Conservation (phyloP, 1,140 invertebrate species). For the Gonioctena quinquepunctata region DNA sequence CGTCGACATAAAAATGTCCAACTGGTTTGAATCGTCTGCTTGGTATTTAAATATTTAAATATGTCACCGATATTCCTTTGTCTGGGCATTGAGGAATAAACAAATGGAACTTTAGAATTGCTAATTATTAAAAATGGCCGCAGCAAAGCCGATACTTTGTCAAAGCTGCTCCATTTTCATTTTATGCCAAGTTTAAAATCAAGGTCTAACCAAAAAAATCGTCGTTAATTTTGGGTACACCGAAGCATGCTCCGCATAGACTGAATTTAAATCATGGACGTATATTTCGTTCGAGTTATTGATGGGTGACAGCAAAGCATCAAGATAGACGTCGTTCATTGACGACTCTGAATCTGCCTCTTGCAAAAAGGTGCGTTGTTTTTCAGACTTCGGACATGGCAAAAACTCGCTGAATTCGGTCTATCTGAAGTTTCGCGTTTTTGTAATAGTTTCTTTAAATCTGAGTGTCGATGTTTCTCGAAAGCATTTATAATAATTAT, state of each 20-base stretch:
- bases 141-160: not conserved
- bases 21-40: slow-evolving; percentile 32
- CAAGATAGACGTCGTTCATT: slow-evolving; percentile 16
- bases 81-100: slow-evolving; percentile 41
- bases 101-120: slow-evolving; percentile 49
- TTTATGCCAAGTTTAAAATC: slow-evolving; percentile 24
- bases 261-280: slow-evolving; percentile 28
- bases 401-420: slow-evolving; percentile 6
- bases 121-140: slow-evolving; percentile 49
- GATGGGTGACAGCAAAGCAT: slow-evolving; percentile 44
- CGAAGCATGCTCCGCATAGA: not conserved
- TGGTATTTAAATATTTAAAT: slow-evolving; percentile 49
- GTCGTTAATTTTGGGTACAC: slow-evolving; percentile 32
- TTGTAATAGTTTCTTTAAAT: slow-evolving; percentile 1
- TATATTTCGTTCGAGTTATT: slow-evolving; percentile 39
- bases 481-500: slow-evolving; percentile 19
- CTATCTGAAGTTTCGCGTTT: slow-evolving; percentile 14
- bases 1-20: slow-evolving; percentile 27
- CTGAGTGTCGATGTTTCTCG: slow-evolving; percentile 6
- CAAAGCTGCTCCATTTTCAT: slow-evolving; percentile 13
- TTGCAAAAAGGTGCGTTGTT: slow-evolving; percentile 13
- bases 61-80: slow-evolving; percentile 48
- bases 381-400: slow-evolving; percentile 8
- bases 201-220: slow-evolving; percentile 27
- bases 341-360: not conserved